Conservation (phyloP, 2,113 vertebrate species). For the Physeter macrocephalus region DNA sequence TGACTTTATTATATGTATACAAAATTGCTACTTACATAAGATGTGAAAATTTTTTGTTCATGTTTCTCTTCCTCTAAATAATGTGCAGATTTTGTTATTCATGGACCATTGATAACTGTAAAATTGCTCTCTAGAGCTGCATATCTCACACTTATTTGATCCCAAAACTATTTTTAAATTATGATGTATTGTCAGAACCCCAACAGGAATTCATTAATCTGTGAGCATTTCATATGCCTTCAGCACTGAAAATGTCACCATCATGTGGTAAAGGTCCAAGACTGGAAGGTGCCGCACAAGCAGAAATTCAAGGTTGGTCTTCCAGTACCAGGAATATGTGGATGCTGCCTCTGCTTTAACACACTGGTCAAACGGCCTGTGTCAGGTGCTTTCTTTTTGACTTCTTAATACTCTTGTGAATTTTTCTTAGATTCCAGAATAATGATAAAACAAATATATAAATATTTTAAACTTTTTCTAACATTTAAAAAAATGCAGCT, state of each 20-base stretch:
- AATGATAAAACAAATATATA: not conserved
- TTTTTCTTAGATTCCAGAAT: not conserved
- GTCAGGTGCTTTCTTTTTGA: not conserved
- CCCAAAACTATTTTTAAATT: not conserved
- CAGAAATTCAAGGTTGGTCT: not conserved
- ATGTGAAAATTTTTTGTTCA: not conserved
- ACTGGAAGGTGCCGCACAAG: not conserved
- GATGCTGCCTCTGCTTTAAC: not conserved
- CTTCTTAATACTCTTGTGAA: not conserved
- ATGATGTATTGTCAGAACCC: not conserved
- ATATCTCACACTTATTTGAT: not conserved
- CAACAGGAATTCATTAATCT: not conserved
- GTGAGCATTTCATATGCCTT: not conserved
- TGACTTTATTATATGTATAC: not conserved
- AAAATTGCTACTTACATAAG: not conserved
- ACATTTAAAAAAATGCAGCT: not conserved
- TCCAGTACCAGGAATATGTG: fast-evolving
- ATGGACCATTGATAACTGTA: not conserved
- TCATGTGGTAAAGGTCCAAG: not conserved
- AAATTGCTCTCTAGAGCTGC: not conserved
- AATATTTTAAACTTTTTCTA: not conserved
- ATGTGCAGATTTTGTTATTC: not conserved
- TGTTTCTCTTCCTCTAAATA: not conserved
- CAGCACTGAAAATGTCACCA: not conserved
- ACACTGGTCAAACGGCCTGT: not conserved